Conservation (phyloP, 2,113 vertebrate species). For the Podarcis cretensis region DNA sequence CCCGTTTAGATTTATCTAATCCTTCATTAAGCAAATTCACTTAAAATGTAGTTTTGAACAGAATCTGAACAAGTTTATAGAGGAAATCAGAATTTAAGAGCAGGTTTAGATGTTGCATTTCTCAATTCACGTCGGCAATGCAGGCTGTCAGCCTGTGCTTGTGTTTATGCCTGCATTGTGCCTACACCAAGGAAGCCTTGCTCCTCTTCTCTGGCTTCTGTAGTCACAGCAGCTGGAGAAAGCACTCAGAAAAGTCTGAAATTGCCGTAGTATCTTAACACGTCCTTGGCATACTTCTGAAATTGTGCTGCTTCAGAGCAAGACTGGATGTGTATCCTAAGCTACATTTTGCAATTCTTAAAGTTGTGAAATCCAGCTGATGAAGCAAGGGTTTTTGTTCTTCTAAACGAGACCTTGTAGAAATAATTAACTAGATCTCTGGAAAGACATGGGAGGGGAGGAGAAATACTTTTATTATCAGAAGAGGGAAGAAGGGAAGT, state of each 20-base stretch:
- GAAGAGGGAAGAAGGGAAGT: no score
- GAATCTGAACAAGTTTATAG: no score
- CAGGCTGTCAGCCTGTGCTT: neutral
- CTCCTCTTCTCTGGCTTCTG: neutral
- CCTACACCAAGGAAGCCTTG: neutral
- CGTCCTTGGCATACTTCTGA: neutral
- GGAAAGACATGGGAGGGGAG: neutral
- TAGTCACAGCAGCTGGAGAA: neutral
- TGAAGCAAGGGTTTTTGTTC: neutral
- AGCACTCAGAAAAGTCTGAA: neutral
- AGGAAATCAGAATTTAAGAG: neutral
- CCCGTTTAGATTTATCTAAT: neutral
- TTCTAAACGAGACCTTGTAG: neutral
- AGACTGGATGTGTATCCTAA: neutral
- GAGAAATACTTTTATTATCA: neutral
- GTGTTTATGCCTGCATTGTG: no score
- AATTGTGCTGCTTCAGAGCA: neutral
- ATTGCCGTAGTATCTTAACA: neutral
- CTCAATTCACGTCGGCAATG: no score
- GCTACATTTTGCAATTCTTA: neutral
- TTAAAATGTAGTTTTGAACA: neutral
- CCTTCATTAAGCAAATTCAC: neutral
- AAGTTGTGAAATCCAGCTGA: neutral
- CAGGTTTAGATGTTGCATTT: neutral
- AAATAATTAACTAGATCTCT: neutral